Evolutionary conservation across 2,113 vertebrate species (phyloP).

Genomic region (Heterochromis multidens): DNA sequence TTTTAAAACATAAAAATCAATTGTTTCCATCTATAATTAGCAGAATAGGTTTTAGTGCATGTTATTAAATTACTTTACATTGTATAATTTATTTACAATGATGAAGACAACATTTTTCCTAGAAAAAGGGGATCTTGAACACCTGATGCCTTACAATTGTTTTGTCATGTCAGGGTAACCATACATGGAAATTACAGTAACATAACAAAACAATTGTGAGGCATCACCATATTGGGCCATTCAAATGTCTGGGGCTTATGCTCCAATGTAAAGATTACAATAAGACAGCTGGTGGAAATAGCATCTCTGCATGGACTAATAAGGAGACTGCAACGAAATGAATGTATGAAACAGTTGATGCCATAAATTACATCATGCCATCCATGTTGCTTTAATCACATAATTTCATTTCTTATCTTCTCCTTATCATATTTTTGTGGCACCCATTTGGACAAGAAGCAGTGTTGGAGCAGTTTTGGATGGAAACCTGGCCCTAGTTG

Average conservation of each 20-base stretch:
- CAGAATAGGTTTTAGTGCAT: neutral
- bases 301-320: too few species aligned
- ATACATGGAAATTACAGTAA: too few species aligned
- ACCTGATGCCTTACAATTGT: too few species aligned
- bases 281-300: too few species aligned
- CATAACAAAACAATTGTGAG: too few species aligned
- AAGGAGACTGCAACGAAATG: too few species aligned
- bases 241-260: too few species aligned
- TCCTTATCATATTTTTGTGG: neutral
- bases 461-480: neutral
- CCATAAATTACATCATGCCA: neutral
- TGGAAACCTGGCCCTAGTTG: neutral
- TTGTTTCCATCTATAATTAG: neutral
- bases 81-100: neutral
- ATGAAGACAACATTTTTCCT: neutral
- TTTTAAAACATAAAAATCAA: neutral
- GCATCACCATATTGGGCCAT: too few species aligned
- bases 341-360: too few species aligned
- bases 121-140: neutral
- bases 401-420: neutral
- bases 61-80: neutral
- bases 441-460: neutral
- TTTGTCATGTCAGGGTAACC: too few species aligned
- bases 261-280: too few species aligned
- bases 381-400: neutral